Percentiles rank a stretch among this genome's conserved stretches.
Evolutionary conservation across 2,113 vertebrate species (phyloP).

Genomic region (Microtus pennsylvanicus): DNA sequence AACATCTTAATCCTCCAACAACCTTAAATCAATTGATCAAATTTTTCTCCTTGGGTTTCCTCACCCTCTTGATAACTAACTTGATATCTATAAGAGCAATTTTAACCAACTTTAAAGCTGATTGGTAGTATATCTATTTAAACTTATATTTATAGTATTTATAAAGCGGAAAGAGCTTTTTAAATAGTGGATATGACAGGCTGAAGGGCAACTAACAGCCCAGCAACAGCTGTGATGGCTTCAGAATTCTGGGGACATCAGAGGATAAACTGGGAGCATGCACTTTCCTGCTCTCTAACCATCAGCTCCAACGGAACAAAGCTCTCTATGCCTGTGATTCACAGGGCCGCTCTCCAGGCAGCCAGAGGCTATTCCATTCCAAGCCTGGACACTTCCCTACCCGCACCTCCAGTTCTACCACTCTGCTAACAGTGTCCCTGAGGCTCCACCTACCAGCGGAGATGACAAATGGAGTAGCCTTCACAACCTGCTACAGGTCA

Average conservation of each 20-base stretch:
- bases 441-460: not conserved
- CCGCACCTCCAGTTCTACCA: not conserved
- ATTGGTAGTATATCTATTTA: constrained; percentile 20
- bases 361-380: not conserved
- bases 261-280: not conserved
- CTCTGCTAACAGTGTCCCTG: not conserved
- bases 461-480: not conserved
- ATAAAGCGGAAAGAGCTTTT: not conserved
- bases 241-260: not conserved
- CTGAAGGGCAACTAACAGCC: constrained; percentile 19
- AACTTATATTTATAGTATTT: not conserved
- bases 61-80: not conserved
- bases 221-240: not conserved
- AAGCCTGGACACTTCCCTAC: not conserved
- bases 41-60: constrained; percentile 34
- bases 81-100: constrained; percentile 12
- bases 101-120: not conserved
- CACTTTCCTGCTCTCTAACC: not conserved
- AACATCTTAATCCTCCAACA: constrained; percentile 37
- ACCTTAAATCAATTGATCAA: constrained; percentile 55
- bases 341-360: not conserved
- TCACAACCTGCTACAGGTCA: accelerated
- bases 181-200: not conserved
- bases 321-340: not conserved
- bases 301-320: not conserved